A percentile compares a stretch with the other conserved stretches of the same genome.
These are phyloP conservation scores for Pantherophis guttatus DNA, from an alignment of 2,113 vertebrate species.

Conservation along the genomic window DNA sequence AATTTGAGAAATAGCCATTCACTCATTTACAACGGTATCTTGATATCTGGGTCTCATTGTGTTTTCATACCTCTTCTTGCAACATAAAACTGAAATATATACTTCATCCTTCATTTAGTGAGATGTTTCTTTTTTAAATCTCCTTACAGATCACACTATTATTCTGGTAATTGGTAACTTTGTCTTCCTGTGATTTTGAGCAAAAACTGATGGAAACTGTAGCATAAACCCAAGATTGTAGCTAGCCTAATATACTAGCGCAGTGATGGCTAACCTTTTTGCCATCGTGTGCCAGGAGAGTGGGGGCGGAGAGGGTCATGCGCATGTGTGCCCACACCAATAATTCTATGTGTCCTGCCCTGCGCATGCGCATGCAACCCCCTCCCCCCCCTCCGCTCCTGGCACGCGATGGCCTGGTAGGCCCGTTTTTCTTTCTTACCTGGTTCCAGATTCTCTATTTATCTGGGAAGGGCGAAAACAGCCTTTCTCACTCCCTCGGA, in stretches of 20 bases:
- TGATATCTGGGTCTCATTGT: neutral
- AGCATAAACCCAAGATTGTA: neutral
- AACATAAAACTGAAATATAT: neutral
- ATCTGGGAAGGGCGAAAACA: too few species aligned
- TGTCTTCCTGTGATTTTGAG: neutral
- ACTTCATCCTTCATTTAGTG: neutral
- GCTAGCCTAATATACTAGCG: neutral
- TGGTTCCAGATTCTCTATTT: too few species aligned
- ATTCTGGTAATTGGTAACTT: neutral
- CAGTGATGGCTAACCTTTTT: too few species aligned
- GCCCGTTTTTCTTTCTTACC: too few species aligned
- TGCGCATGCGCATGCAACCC: too few species aligned
- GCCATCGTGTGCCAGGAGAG: too few species aligned
- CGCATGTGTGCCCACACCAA: too few species aligned
- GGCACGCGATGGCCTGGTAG: too few species aligned
- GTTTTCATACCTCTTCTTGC: neutral
- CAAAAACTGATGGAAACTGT: neutral
- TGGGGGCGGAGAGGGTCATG: too few species aligned
- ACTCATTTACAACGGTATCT: neutral
- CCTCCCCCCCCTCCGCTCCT: too few species aligned
- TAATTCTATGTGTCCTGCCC: too few species aligned
- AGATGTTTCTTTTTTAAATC: neutral
- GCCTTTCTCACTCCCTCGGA: too few species aligned
- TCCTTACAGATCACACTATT: neutral
- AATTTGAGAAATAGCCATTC: neutral